Conservation (phyloP, 2,113 vertebrate species). For the Lagenorhynchus albirostris region DNA sequence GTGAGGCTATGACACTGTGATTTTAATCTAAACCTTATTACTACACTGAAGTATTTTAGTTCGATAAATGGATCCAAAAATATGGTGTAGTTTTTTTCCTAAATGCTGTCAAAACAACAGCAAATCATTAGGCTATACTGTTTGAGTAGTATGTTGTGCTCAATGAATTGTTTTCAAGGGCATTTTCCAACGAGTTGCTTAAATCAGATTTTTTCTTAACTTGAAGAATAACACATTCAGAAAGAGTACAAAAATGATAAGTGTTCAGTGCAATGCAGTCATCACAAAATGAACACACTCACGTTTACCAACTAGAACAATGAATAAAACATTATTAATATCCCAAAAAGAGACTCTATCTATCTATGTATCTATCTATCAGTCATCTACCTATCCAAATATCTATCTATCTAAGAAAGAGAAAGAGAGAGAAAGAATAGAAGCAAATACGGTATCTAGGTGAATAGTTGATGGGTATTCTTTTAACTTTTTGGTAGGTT, state of each 20-base stretch:
- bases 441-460: not conserved
- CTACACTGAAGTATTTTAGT: not conserved
- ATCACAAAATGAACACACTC: not conserved
- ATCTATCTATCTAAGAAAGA: not conserved
- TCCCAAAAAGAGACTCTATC: not conserved
- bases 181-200: conserved; percentile 25
- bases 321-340: not conserved
- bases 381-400: not conserved
- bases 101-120: not conserved
- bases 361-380: too few species aligned
- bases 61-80: conserved; percentile 22
- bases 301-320: not conserved
- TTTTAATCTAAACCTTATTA: conserved; percentile 45
- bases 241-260: not conserved
- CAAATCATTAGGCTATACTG: not conserved
- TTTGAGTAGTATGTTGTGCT: conserved; percentile 19
- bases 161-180: conserved; percentile 20
- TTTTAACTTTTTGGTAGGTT: not conserved
- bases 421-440: not conserved
- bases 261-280: not conserved
- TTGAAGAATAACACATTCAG: not conserved
- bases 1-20: conserved; percentile 61
- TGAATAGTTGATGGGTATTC: not conserved
- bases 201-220: not conserved
- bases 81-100: not conserved